A percentile compares a stretch with the other conserved stretches of the same genome.
Conservation (phyloP, 2,888 invertebrate species). For the Amphipyra tragopoginis region DNA sequence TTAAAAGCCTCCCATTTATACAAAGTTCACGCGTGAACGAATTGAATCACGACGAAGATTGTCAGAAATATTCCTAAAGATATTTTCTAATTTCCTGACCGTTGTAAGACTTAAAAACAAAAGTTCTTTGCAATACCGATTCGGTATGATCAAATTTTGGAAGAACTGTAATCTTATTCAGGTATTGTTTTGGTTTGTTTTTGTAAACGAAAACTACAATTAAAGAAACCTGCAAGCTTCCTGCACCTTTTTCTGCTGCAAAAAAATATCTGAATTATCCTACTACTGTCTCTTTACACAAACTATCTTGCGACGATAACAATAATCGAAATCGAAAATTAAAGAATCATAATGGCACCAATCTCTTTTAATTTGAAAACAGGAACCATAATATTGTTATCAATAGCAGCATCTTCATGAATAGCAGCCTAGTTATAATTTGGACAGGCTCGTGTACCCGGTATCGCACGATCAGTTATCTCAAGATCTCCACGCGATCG, state of each 20-base stretch:
- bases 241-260: too few relatives aligned
- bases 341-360: not conserved
- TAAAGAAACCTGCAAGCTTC: too few relatives aligned
- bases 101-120: not conserved
- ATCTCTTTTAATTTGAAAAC: too few relatives aligned
- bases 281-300: too few relatives aligned
- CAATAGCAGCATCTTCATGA: slow-evolving; percentile 5
- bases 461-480: slow-evolving; percentile 37
- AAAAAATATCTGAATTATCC: too few relatives aligned
- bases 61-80: slow-evolving; percentile 21
- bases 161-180: too few relatives aligned
- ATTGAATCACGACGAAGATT: slow-evolving; percentile 20
- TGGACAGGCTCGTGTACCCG: slow-evolving; percentile 12
- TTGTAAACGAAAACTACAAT: too few relatives aligned
- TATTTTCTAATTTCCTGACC: slow-evolving; percentile 35
- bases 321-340: not conserved
- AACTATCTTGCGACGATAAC: not conserved
- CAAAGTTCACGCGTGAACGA: slow-evolving; percentile 25
- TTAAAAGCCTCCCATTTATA: slow-evolving; percentile 16
- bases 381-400: slow-evolving; percentile 4
- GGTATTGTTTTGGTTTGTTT: too few relatives aligned
- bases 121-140: not conserved
- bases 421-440: slow-evolving; percentile 25
- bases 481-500: slow-evolving; percentile 41
- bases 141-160: not conserved